Evolutionary conservation across 2,113 vertebrate genomes (phyloP).

Genomic region (Micromys minutus): DNA sequence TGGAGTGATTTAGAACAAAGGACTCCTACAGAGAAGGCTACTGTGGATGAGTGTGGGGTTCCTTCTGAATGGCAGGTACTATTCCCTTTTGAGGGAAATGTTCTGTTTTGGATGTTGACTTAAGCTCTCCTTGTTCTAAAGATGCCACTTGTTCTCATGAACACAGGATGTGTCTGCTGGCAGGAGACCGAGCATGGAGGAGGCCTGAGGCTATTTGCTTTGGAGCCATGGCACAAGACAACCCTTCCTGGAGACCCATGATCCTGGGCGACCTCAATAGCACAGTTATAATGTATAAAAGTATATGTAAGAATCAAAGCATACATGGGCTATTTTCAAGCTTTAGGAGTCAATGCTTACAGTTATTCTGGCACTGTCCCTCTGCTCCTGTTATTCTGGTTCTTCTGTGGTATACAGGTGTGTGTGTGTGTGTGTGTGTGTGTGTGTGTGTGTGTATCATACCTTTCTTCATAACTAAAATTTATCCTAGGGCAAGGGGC

Average conservation of each 20-base stretch:
- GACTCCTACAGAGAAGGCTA: background rate
- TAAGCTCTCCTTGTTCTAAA: conserved; percentile 2
- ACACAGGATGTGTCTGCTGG: background rate
- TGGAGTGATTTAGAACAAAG: background rate
- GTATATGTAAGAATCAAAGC: background rate
- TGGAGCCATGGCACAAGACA: background rate
- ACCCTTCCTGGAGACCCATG: background rate
- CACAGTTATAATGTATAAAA: background rate
- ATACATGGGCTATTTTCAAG: background rate
- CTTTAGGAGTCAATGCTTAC: background rate
- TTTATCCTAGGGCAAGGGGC: background rate
- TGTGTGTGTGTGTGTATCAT: background rate
- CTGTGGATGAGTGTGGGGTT: background rate
- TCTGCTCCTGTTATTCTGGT: background rate
- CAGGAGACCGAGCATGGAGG: background rate
- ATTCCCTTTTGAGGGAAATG: conserved; percentile 31
- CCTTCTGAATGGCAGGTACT: background rate
- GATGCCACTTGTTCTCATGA: conserved; percentile 1
- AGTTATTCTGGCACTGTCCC: background rate
- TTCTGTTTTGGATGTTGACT: background rate
- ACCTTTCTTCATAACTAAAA: background rate
- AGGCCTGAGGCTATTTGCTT: conserved; percentile 6
- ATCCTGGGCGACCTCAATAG: background rate
- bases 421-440: too few species aligned
- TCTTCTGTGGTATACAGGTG: background rate